A percentile compares a stretch with the other conserved stretches of the same genome.
These are phyloP conservation scores for Microcebus ravelobensis DNA, from an alignment of 2,113 vertebrate genomes.

Conservation along the genomic window DNA sequence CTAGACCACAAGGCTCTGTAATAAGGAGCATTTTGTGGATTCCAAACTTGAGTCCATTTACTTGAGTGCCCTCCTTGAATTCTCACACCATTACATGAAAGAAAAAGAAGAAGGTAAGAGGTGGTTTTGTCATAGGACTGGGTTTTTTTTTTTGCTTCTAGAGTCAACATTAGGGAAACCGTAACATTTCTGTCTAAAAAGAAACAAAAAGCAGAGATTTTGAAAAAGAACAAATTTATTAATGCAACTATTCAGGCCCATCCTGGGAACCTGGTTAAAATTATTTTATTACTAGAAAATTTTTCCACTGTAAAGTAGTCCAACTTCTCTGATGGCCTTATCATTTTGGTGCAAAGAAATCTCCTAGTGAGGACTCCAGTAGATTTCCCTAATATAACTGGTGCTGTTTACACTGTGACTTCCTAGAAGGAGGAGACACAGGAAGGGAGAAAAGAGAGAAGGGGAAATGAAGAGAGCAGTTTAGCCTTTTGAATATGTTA, in stretches of 20 bases:
- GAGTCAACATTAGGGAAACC: neutral
- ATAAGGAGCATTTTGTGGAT: neutral
- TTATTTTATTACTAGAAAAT: neutral
- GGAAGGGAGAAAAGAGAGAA: neutral
- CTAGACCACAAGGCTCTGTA: neutral
- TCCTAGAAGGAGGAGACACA: neutral
- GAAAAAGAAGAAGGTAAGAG: neutral
- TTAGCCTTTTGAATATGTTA: neutral
- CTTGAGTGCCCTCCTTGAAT: neutral
- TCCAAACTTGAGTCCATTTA: neutral
- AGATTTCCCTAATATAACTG: neutral
- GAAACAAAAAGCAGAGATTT: neutral
- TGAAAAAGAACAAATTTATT: neutral
- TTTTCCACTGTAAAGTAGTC: neutral
- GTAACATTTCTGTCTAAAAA: slow-evolving; percentile 10
- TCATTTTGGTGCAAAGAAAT: neutral
- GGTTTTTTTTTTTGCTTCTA: neutral
- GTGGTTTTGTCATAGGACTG: neutral
- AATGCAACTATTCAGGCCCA: neutral
- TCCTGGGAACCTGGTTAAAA: neutral
- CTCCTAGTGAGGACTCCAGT: neutral
- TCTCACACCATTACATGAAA: neutral
- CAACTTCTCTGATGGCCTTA: neutral
- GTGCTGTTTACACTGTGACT: neutral
- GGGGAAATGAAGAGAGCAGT: neutral